These are phyloP conservation scores for Yponomeuta cagnagella DNA, from an alignment of 2,888 invertebrate species.

Conservation along the genomic window DNA sequence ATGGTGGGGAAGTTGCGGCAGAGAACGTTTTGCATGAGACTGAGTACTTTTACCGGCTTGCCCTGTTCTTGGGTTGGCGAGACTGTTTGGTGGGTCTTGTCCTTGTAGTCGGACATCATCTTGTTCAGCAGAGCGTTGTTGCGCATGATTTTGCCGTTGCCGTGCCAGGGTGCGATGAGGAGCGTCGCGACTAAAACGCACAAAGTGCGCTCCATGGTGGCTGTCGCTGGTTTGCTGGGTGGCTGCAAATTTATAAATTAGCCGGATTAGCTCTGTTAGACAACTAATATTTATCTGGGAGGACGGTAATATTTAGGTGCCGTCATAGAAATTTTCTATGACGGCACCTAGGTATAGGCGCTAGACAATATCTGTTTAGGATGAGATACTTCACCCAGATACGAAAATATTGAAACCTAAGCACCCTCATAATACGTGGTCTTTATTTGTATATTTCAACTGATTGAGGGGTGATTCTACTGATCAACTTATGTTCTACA, in stretches of 20 bases:
- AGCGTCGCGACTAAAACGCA: neutral
- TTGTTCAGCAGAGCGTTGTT: constrained; percentile 59
- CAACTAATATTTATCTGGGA: no score
- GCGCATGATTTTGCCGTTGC: constrained; percentile 43
- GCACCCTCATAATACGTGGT: no score
- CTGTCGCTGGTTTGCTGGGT: neutral
- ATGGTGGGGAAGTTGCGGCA: constrained; percentile 58
- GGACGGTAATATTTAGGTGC: no score
- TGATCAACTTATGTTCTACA: no score
- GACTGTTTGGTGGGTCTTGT: constrained; percentile 26
- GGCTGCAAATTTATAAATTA: neutral
- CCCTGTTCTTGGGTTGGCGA: constrained; percentile 19
- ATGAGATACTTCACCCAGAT: no score
- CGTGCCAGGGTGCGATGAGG: neutral
- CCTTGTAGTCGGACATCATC: constrained; percentile 60
- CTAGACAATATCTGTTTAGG: no score
- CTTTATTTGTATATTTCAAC: no score
- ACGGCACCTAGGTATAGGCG: no score
- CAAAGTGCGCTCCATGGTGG: neutral
- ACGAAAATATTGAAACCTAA: no score
- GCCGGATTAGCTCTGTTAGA: no score
- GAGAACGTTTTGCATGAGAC: constrained; percentile 54
- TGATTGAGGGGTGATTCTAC: no score
- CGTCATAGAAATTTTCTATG: no score
- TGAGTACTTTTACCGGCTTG: constrained; percentile 27